phyloP scores from a whole-genome alignment of 2,113 vertebrate species.

The Silurus asotus region DNA sequence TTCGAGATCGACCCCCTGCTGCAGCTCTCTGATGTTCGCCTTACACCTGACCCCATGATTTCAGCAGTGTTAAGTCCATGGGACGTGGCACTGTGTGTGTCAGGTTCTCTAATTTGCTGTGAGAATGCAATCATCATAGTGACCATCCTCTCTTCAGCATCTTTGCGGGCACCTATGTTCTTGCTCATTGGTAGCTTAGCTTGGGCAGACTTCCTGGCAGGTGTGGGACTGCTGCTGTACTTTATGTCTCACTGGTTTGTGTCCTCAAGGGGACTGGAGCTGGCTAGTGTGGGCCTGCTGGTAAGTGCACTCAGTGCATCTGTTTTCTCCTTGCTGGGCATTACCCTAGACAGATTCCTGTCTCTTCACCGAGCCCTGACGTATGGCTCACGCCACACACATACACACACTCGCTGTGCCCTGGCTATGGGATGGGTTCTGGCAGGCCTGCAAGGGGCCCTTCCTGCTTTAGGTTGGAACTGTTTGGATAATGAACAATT shows the following conservation, averaged over 20 bases:
- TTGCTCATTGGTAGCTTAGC: conserved; percentile 88
- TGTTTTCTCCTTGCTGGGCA: conserved; percentile 86
- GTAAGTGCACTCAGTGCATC: conserved; percentile 88
- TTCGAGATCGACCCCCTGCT: conserved; percentile 68
- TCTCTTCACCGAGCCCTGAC: conserved; percentile 91
- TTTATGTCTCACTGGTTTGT: conserved; percentile 84
- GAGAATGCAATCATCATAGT: conserved; percentile 90
- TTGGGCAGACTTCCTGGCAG: conserved; percentile 85
- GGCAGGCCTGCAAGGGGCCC: conserved; percentile 78
- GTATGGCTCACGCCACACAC: conserved; percentile 83
- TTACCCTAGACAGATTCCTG: conserved; percentile 91
- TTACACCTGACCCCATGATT: conserved; percentile 61
- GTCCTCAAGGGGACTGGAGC: conserved; percentile 72
- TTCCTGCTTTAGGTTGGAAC: conserved; percentile 90
- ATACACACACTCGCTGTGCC: conserved; percentile 81
- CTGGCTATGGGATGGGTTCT: conserved; percentile 83
- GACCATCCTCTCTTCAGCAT: conserved; percentile 80
- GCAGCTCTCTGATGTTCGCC: conserved; percentile 57
- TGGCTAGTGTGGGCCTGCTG: conserved; percentile 84
- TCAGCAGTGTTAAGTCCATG: conserved; percentile 74
- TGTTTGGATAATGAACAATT: conserved; percentile 74
- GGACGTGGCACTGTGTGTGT: conserved; percentile 87
- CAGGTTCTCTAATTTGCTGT: conserved; percentile 85
- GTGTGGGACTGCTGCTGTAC: conserved; percentile 84
- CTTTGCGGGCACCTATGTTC: conserved; percentile 86